These are phyloP conservation scores for Perizoma flavofasciatum DNA, from an alignment of 2,888 invertebrate genomes.

Conservation along the genomic window DNA sequence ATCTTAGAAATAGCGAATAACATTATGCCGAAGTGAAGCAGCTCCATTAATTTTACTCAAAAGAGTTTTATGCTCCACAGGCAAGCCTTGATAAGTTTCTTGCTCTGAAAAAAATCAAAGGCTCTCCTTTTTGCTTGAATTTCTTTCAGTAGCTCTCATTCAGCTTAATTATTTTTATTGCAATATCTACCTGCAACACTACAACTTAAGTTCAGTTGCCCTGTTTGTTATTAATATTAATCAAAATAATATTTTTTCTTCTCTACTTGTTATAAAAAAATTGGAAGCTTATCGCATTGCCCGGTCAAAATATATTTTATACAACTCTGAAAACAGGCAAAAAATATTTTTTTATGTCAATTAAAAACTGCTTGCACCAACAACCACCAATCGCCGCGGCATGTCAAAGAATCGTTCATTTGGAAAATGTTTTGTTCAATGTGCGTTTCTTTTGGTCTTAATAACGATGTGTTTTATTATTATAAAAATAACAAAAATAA, in stretches of 20 bases:
- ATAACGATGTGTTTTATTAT: too few species aligned
- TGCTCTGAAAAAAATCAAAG: slow-evolving; percentile 41
- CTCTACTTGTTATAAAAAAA: too few species aligned
- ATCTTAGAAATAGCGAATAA: slow-evolving; percentile 24
- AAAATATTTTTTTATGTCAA: too few species aligned
- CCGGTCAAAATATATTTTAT: not conserved
- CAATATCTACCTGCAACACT: slow-evolving; percentile 13
- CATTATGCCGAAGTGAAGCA: slow-evolving; percentile 25
- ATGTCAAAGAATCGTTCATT: too few species aligned
- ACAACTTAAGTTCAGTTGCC: slow-evolving; percentile 7
- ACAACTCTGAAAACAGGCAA: too few species aligned
- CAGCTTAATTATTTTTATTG: slow-evolving; percentile 20
- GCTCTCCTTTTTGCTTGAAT: slow-evolving; percentile 33
- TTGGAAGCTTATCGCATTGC: too few species aligned
- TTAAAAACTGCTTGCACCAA: too few species aligned
- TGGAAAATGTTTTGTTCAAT: too few species aligned
- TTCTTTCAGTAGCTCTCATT: slow-evolving; percentile 22
- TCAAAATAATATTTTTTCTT: not conserved
- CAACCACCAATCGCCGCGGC: too few species aligned
- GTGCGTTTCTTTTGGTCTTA: too few species aligned
- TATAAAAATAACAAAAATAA: too few species aligned
- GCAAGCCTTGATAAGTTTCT: slow-evolving; percentile 37
- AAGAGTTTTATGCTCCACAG: slow-evolving; percentile 31
- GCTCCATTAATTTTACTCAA: slow-evolving; percentile 37
- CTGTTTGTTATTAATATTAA: not conserved